Conservation (phyloP, 2,888 invertebrate genomes). For the Standfussiana lucernea region DNA sequence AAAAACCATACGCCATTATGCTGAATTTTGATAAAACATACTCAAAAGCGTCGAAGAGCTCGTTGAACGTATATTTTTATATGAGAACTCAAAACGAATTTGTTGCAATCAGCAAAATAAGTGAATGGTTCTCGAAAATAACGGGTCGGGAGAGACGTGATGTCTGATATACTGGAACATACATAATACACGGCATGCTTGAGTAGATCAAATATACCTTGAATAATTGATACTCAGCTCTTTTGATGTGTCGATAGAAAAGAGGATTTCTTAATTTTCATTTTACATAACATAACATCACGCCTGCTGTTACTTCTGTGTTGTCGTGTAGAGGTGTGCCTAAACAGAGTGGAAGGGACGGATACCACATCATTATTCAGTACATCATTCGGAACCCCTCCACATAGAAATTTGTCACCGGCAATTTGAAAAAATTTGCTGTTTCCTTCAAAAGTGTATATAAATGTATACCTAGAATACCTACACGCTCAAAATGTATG, state of each 20-base stretch:
- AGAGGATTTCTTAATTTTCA: slow-evolving; percentile 3
- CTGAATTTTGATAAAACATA: slow-evolving; percentile 46
- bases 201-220: slow-evolving; percentile 6
- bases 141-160: slow-evolving; percentile 53
- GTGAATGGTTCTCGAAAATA: slow-evolving; percentile 64
- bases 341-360: too few relatives aligned
- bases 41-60: slow-evolving; percentile 53
- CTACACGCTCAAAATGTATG: too few relatives aligned
- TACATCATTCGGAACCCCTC: background rate
- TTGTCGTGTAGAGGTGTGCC: background rate
- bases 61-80: slow-evolving; percentile 60
- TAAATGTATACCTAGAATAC: too few relatives aligned
- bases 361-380: background rate
- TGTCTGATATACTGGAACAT: slow-evolving; percentile 40
- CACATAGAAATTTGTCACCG: too few relatives aligned
- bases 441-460: too few relatives aligned
- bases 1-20: slow-evolving; percentile 37
- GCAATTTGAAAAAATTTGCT: too few relatives aligned
- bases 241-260: slow-evolving; percentile 1
- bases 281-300: background rate
- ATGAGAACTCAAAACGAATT: slow-evolving; percentile 54
- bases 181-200: slow-evolving; percentile 12
- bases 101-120: slow-evolving; percentile 61
- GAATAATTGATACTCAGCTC: slow-evolving; percentile 14
- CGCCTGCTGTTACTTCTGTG: background rate